phyloP scores from a whole-genome alignment of 2,888 invertebrate genomes.

The Bombylius discolor region DNA sequence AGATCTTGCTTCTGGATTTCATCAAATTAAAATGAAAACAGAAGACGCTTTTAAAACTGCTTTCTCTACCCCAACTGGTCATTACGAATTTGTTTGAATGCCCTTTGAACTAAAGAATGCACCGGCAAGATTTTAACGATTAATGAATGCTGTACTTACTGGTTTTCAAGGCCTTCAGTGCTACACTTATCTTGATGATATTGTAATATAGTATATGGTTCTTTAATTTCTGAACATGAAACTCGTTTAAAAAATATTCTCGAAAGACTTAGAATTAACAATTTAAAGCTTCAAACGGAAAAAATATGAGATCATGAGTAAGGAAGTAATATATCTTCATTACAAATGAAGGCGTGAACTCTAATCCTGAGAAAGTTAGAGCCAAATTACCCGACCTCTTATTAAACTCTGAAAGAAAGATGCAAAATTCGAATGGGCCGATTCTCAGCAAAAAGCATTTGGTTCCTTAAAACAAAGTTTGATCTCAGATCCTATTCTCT shows the following conservation, averaged over 20 bases:
- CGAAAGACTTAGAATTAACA: background rate
- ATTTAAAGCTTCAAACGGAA: conserved; percentile 3
- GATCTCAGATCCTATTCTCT: conserved; percentile 1
- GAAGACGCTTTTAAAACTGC: conserved; percentile 6
- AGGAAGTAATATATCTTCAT: conserved; percentile 3
- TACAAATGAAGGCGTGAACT: background rate
- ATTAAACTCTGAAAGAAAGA: conserved; percentile 1
- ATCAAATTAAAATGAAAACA: background rate
- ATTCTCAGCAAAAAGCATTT: background rate
- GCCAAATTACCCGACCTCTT: background rate
- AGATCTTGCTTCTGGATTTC: no score
- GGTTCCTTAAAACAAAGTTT: conserved; percentile 1
- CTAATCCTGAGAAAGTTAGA: conserved; percentile 2
- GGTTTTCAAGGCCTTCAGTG: background rate
- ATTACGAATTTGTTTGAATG: conserved; percentile 5
- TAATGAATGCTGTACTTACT: conserved; percentile 2
- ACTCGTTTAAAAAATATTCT: conserved; percentile 1
- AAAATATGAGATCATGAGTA: conserved; percentile 3
- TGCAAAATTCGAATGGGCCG: background rate
- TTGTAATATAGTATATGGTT: background rate
- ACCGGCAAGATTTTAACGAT: background rate
- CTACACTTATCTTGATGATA: conserved; percentile 4
- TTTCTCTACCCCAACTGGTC: conserved; percentile 4
- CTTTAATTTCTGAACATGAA: conserved; percentile 1
- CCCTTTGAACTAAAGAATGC: conserved; percentile 2